Conservation (phyloP, 1,140 invertebrate genomes). For the Chelonus insularis region DNA sequence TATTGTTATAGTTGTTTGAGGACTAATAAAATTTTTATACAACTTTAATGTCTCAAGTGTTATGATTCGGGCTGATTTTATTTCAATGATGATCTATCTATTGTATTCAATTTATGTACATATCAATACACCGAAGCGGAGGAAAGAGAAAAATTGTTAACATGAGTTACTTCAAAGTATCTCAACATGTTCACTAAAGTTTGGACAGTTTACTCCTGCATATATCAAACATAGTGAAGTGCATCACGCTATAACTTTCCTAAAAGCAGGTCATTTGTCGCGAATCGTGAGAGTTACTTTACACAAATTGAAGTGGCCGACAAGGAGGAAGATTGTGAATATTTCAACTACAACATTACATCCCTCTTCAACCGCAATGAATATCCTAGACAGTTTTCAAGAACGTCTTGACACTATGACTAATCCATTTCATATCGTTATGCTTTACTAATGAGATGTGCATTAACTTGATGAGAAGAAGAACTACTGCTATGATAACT, state of each 20-base stretch:
- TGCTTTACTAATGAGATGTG: background rate
- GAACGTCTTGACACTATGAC: background rate
- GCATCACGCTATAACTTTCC: conserved; percentile 13
- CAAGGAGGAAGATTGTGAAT: conserved; percentile 9
- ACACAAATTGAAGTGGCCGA: background rate
- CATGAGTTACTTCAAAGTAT: background rate
- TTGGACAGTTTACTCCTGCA: conserved; percentile 8
- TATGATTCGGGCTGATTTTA: too few species aligned
- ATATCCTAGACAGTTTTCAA: conserved; percentile 2
- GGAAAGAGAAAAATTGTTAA: conserved; percentile 9
- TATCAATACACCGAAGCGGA: background rate
- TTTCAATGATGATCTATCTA: too few species aligned
- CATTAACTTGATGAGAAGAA: conserved; percentile 7
- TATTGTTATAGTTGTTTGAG: too few species aligned
- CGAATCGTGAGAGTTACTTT: background rate
- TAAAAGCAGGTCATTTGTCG: conserved; percentile 19
- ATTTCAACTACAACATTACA: conserved; percentile 1
- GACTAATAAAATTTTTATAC: too few species aligned
- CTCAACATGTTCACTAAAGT: conserved; percentile 10
- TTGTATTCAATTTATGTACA: too few species aligned
- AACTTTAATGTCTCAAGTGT: too few species aligned
- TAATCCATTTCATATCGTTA: conserved; percentile 4
- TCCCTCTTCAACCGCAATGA: conserved; percentile 3
- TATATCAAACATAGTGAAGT: conserved; percentile 9
- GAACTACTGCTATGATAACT: background rate